Conservation (phyloP, 2,113 vertebrate species). For the Ramphastos sulfuratus region DNA sequence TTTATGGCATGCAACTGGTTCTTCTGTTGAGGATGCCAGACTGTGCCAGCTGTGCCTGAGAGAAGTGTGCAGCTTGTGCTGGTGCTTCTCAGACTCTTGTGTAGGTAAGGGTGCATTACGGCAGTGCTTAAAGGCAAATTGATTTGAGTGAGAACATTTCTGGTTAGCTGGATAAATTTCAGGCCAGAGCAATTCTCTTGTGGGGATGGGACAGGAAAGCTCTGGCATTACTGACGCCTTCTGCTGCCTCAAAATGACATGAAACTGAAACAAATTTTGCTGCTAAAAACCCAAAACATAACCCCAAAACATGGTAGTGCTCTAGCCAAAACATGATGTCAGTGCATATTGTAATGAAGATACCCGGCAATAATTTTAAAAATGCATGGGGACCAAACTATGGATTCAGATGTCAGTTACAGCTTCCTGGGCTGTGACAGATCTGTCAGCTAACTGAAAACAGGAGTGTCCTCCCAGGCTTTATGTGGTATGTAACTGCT, state of each 20-base stretch:
- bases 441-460: neutral
- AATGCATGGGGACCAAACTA: neutral
- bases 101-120: neutral
- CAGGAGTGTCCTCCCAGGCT: neutral
- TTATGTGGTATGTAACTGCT: neutral
- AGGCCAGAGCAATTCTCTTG: rapidly evolving
- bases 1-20: neutral
- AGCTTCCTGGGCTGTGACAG: neutral
- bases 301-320: rapidly evolving
- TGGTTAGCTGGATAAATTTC: neutral
- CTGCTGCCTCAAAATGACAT: neutral
- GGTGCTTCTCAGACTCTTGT: neutral
- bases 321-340: neutral
- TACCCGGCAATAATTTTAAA: neutral
- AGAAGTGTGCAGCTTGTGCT: neutral
- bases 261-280: neutral
- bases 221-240: neutral
- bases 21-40: neutral
- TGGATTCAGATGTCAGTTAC: neutral
- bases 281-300: neutral
- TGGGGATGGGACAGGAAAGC: neutral
- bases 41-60: rapidly evolving
- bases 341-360: neutral
- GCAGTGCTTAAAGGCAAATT: neutral
- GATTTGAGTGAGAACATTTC: neutral